Evolutionary conservation across 2,797 vertebrate genomes (phyloP).

Genomic region (Pterois miles): DNA sequence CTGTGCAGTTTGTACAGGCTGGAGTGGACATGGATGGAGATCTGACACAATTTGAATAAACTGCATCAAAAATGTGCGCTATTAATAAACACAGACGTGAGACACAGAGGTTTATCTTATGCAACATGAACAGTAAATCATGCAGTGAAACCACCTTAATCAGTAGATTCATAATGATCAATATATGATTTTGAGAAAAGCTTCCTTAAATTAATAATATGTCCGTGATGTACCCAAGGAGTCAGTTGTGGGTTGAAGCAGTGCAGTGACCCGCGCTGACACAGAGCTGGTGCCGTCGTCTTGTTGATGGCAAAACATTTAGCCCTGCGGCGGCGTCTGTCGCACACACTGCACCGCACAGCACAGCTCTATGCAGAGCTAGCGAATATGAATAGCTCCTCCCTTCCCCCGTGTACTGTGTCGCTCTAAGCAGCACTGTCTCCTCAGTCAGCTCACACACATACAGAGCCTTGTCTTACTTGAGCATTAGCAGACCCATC

Average conservation of each 20-base stretch:
- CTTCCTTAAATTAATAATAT: neutral
- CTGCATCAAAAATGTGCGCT: neutral
- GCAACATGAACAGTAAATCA: neutral
- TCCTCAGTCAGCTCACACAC: conserved; percentile 19
- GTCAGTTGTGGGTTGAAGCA: neutral
- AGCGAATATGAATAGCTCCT: conserved; percentile 39
- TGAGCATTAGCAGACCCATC: conserved; percentile 34
- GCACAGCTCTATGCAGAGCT: conserved; percentile 19
- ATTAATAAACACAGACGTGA: neutral
- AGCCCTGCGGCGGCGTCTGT: conserved; percentile 33
- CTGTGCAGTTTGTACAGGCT: neutral
- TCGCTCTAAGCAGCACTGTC: conserved; percentile 27
- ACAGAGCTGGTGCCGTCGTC: conserved; percentile 44
- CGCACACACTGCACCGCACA: conserved; percentile 13
- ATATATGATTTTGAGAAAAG: neutral
- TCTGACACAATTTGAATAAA: neutral
- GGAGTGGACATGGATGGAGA: too few species aligned
- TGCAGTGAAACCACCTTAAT: neutral
- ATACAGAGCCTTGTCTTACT: conserved; percentile 3
- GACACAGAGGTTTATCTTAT: neutral
- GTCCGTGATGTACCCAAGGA: neutral
- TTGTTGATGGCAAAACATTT: conserved; percentile 51
- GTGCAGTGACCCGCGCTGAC: conserved; percentile 43
- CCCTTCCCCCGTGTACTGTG: conserved; percentile 36
- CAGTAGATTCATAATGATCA: neutral